phyloP scores from a whole-genome alignment of 2,888 invertebrate species.

The Sepiola atlantica region DNA sequence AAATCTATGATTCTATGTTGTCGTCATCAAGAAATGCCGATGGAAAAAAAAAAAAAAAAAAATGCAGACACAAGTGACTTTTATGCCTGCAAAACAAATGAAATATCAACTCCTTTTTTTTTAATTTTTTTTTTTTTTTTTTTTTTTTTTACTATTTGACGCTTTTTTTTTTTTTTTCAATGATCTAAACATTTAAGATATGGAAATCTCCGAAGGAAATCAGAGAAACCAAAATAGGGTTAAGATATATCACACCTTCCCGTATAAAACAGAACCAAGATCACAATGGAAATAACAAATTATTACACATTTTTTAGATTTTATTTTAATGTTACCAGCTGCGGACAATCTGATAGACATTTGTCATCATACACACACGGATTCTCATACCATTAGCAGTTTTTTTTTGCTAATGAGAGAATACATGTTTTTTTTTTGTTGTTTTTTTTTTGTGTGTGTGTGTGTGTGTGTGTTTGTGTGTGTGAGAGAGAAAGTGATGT shows the following conservation, averaged over 20 bases:
- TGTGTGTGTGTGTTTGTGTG: not conserved
- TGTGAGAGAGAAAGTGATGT: not conserved
- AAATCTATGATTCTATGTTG: slow-evolving; percentile 33
- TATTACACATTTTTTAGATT: not conserved
- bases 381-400: not conserved
- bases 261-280: slow-evolving; percentile 16
- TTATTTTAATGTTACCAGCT: slow-evolving; percentile 32
- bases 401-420: not conserved
- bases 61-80: not conserved
- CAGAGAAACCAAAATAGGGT: not conserved
- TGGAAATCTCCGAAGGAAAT: not conserved
- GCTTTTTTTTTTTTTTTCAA: not conserved
- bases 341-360: slow-evolving; percentile 12
- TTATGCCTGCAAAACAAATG: slow-evolving; percentile 5
- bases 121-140: not conserved
- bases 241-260: not conserved
- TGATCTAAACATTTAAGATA: not conserved
- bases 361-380: slow-evolving; percentile 32
- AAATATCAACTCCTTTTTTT: not conserved
- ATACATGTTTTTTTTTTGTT: not conserved
- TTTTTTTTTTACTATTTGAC: not conserved
- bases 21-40: not conserved
- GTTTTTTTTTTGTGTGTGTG: not conserved
- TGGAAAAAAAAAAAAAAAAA: not conserved
- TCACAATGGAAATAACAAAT: slow-evolving; percentile 42